Evolutionary conservation across 2,888 invertebrate species (phyloP).

Genomic region (Bellardia bayeri): DNA sequence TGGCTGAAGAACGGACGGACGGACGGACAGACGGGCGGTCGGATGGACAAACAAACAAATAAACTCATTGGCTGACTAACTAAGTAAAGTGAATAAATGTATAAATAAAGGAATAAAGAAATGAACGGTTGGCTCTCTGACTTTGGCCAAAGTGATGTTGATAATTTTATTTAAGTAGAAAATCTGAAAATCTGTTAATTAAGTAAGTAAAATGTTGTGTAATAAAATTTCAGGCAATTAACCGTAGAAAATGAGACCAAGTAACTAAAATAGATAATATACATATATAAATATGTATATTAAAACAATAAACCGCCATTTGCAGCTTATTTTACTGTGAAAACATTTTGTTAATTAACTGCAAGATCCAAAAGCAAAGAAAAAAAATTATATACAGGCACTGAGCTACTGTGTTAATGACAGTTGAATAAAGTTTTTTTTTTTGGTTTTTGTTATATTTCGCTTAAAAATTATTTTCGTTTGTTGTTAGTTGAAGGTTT

Average conservation of each 20-base stretch:
- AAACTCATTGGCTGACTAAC: neutral
- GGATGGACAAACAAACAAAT: neutral
- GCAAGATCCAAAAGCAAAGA: neutral
- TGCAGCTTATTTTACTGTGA: conserved; percentile 41
- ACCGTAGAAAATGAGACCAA: conserved; percentile 24
- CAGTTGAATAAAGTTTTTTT: conserved; percentile 55
- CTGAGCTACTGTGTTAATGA: conserved; percentile 50
- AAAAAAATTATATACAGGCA: conserved; percentile 26
- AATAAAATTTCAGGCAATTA: conserved; percentile 59
- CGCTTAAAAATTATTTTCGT: conserved; percentile 1
- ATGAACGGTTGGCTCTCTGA: neutral
- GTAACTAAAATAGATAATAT: conserved; percentile 51
- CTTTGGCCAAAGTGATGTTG: conserved; percentile 3
- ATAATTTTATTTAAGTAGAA: conserved; percentile 48
- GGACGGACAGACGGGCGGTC: neutral
- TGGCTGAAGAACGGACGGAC: neutral
- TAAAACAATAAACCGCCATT: conserved; percentile 51
- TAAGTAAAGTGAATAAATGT: neutral
- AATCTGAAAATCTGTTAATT: conserved; percentile 65
- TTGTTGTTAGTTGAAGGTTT: conserved; percentile 27
- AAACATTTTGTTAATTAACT: conserved; percentile 59
- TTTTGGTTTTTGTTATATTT: neutral
- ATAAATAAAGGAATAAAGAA: neutral
- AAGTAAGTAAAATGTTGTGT: conserved; percentile 54
- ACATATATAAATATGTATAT: neutral